These are phyloP conservation scores for western clawed frog (Xenopus tropicalis) DNA, from an alignment of 2,113 vertebrate species.

Conservation along the genomic window UCB_Xtro_10.0 CM004445.2:11944501-11945000, in stretches of 20 bases:
- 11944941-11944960: no score
- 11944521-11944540: constrained; percentile 30
- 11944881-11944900: no score
- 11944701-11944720: constrained; percentile 33
- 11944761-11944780: neutral
- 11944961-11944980: no score
- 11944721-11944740: constrained; percentile 1
- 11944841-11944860: no score
- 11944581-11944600: constrained; percentile 25
- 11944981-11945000: no score
- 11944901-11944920: no score
- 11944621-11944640: constrained; percentile 24
- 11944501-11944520: constrained; percentile 39
- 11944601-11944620: constrained; percentile 27
- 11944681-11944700: constrained; percentile 14
- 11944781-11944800: neutral
- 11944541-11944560: constrained; percentile 22
- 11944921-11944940: no score
- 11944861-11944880: no score
- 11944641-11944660: constrained; percentile 16
- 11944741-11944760: neutral
- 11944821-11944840: no score
- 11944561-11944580: constrained; percentile 17
- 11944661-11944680: constrained; percentile 5
- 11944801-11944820: no score